Conservation (phyloP, 2,797 vertebrate species). For the Brachyalestes nurse region DNA sequence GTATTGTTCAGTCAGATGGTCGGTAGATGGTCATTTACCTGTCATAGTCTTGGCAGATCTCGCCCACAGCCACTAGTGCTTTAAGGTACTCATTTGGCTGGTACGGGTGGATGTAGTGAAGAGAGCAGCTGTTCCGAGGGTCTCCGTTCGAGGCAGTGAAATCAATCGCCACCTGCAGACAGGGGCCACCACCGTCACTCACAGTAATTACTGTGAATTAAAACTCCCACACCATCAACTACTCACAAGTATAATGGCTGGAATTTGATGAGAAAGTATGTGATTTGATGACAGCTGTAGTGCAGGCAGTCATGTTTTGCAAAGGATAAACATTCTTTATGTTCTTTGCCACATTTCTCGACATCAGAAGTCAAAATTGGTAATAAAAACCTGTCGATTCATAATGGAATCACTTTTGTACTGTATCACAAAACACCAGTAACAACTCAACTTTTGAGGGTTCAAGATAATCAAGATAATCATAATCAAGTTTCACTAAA, state of each 20-base stretch:
- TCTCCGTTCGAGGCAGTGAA: constrained; percentile 98
- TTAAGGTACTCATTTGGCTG: constrained; percentile 99
- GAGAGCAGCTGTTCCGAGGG: constrained; percentile 97
- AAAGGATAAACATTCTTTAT: no score
- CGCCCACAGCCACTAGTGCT: constrained; percentile 95
- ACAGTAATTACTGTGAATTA: constrained; percentile 23
- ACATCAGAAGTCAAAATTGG: no score
- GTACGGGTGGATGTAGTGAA: constrained; percentile 99
- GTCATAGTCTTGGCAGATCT: constrained; percentile 99
- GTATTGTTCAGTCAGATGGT: neutral
- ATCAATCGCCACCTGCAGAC: constrained; percentile 94
- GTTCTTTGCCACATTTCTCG: no score
- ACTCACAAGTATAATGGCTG: neutral
- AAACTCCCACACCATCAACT: neutral
- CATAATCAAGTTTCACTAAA: no score
- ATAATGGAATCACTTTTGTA: no score
- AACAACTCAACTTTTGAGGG: no score
- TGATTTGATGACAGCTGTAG: no score
- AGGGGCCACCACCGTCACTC: constrained; percentile 12
- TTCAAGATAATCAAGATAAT: no score
- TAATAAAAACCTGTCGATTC: no score
- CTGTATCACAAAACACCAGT: no score
- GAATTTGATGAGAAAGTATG: no score
- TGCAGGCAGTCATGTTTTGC: no score
- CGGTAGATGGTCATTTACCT: constrained; percentile 75